These are phyloP conservation scores for Lonchura striata DNA, from an alignment of 2,113 vertebrate genomes.

Conservation along the genomic window DNA sequence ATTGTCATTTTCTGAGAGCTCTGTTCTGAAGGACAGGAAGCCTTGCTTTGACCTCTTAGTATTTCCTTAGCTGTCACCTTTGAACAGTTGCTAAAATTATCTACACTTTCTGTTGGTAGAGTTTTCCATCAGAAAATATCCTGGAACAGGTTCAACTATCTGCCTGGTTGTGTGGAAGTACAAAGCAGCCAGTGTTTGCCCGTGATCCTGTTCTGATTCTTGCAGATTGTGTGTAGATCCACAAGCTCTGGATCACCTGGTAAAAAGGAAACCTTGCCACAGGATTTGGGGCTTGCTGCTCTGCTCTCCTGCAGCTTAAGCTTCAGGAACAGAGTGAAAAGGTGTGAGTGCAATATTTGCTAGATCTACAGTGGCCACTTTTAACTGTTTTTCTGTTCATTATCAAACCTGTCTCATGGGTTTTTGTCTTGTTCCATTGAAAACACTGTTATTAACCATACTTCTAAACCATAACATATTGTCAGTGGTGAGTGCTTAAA, in stretches of 20 bases:
- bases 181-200: not conserved
- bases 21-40: not conserved
- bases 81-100: not conserved
- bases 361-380: not conserved
- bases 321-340: not conserved
- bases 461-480: not conserved
- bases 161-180: not conserved
- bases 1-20: not conserved
- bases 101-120: not conserved
- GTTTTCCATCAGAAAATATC: not conserved
- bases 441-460: not conserved
- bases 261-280: fast-evolving
- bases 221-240: fast-evolving
- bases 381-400: not conserved
- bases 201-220: not conserved
- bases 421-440: not conserved
- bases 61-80: not conserved
- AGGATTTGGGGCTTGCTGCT: not conserved
- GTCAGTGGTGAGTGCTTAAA: not conserved
- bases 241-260: fast-evolving
- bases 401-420: not conserved
- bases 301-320: not conserved
- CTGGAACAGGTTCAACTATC: not conserved
- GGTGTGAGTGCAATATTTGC: not conserved
- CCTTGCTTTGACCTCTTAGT: not conserved